Percentiles rank a stretch among this genome's conserved stretches.
These are phyloP conservation scores for Zonotrichia albicollis DNA, from an alignment of 2,797 vertebrate species.

Conservation along the genomic window DNA sequence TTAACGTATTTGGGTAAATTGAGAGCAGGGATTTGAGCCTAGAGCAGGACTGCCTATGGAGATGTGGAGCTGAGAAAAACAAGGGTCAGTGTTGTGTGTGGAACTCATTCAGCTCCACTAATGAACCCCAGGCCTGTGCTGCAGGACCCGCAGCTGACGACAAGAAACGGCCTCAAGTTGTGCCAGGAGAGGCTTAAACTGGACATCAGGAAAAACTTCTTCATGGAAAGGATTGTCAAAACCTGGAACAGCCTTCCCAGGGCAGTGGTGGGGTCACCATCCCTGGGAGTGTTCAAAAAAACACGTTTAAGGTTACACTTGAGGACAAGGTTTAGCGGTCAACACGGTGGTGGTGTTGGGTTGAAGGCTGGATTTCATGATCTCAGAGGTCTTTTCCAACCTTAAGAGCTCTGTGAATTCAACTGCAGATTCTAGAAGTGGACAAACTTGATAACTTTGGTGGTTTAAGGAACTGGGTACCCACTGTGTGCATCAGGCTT, in stretches of 20 bases:
- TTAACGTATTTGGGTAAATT: background rate
- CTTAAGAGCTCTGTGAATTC: background rate
- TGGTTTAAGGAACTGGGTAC: background rate
- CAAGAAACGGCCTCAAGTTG: background rate
- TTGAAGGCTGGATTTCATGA: background rate
- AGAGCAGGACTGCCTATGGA: background rate
- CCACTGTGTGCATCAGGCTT: background rate
- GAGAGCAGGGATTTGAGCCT: constrained; percentile 37
- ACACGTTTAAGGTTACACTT: background rate
- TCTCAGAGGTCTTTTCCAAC: background rate
- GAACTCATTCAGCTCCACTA: background rate
- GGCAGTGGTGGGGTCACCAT: background rate
- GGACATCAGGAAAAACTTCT: background rate
- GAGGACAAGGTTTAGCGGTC: background rate
- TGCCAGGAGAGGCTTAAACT: background rate
- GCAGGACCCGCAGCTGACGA: background rate
- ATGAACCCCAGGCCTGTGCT: background rate
- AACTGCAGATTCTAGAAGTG: background rate
- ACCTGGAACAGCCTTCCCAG: background rate
- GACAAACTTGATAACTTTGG: background rate
- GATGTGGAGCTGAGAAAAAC: constrained; percentile 27
- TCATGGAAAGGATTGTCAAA: background rate
- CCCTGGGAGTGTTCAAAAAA: background rate
- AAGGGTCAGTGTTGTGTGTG: background rate
- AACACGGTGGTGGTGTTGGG: background rate